Percentiles rank a stretch among this genome's conserved stretches.
Conservation (phyloP, 2,797 vertebrate genomes). For the Acropternis orthonyx region DNA sequence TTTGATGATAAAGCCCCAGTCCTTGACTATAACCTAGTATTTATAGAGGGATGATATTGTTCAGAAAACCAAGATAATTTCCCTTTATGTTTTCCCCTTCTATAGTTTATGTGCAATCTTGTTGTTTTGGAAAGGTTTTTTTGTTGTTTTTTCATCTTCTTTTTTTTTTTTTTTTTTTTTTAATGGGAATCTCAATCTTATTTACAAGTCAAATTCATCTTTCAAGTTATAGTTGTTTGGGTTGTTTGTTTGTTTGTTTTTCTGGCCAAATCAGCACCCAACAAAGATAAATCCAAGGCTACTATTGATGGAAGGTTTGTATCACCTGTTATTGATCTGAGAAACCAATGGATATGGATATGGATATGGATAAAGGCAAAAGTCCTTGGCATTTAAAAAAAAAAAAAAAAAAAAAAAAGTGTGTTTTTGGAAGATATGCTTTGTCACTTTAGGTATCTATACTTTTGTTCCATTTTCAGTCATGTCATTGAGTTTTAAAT, state of each 20-base stretch:
- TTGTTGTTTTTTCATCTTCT: not conserved
- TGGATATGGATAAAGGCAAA: not conserved
- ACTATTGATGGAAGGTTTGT: not conserved
- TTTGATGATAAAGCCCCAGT: not conserved
- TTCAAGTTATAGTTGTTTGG: not conserved
- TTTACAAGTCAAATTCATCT: not conserved
- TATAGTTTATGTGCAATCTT: not conserved
- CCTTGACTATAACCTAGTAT: not conserved
- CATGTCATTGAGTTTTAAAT: not conserved
- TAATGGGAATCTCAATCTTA: not conserved
- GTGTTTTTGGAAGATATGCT: rapidly evolving
- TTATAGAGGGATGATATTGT: not conserved
- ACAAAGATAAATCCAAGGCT: not conserved
- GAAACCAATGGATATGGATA: not conserved
- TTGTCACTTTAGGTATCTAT: not conserved
- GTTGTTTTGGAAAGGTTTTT: not conserved
- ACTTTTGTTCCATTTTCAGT: not conserved
- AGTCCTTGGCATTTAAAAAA: not conserved
- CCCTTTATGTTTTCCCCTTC: not conserved
- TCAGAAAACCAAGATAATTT: not conserved
- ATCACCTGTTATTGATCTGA: not conserved
- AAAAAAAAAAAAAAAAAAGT: not conserved
- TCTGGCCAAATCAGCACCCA: not conserved
- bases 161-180: not conserved
- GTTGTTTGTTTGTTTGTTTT: not conserved